Conservation (phyloP, 2,888 invertebrate species). For the Helleia helle region DNA sequence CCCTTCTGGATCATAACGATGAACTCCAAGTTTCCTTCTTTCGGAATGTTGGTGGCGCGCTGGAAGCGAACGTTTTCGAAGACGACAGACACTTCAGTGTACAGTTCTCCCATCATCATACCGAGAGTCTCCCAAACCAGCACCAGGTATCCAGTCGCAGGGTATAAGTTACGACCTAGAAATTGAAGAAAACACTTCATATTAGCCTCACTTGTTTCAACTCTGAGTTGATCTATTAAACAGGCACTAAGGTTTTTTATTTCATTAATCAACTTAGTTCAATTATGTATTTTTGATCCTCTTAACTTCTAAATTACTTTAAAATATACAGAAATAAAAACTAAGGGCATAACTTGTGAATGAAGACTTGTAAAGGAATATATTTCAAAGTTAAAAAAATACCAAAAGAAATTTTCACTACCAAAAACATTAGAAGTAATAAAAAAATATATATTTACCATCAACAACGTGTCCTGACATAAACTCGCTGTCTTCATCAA, state of each 20-base stretch:
- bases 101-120: constrained; percentile 78
- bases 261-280: too few species aligned
- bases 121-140: constrained; percentile 87
- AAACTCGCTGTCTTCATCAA: constrained; percentile 80
- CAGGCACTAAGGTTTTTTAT: too few species aligned
- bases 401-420: too few species aligned
- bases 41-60: constrained; percentile 85
- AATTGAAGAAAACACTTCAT: too few species aligned
- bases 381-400: too few species aligned
- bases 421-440: too few species aligned
- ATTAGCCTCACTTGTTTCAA: not conserved
- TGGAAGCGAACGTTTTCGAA: constrained; percentile 90
- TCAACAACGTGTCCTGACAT: constrained; percentile 89
- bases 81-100: constrained; percentile 82
- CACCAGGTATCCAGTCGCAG: constrained; percentile 88
- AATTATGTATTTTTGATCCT: too few species aligned
- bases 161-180: constrained; percentile 82
- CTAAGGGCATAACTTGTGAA: too few species aligned
- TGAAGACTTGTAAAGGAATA: too few species aligned
- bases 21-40: constrained; percentile 76
- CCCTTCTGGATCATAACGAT: constrained; percentile 82
- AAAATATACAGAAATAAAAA: too few species aligned
- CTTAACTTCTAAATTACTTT: too few species aligned
- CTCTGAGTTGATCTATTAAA: not conserved
- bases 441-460: constrained; percentile 62